Evolutionary conservation across 2,797 vertebrate species (phyloP).

Genomic region (Schizothorax lantsangensis): DNA sequence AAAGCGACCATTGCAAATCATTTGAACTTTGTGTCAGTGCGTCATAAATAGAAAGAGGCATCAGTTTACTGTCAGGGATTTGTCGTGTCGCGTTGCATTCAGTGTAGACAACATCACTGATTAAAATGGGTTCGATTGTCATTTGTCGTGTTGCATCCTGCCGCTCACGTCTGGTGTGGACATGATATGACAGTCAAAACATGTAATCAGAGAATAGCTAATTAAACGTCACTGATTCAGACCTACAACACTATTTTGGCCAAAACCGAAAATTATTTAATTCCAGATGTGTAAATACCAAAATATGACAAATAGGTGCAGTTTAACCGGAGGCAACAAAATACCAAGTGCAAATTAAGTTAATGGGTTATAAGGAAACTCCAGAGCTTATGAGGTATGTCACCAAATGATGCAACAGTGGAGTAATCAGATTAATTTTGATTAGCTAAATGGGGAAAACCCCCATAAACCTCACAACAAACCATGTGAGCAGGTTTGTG

Average conservation of each 20-base stretch:
- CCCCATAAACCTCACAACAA: not conserved
- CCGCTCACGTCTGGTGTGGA: too few relatives aligned
- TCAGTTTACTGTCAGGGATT: too few relatives aligned
- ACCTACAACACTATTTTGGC: not conserved
- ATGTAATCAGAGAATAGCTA: not conserved
- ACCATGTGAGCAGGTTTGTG: not conserved
- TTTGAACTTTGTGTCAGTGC: too few relatives aligned
- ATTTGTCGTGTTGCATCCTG: too few relatives aligned
- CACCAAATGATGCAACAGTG: slow-evolving; percentile 6
- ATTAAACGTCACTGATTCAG: not conserved
- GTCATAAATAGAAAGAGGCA: too few relatives aligned
- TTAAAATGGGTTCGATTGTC: too few relatives aligned
- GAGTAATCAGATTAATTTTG: slow-evolving; percentile 12
- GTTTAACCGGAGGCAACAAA: slow-evolving; percentile 5
- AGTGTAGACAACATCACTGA: too few relatives aligned
- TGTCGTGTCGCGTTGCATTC: too few relatives aligned
- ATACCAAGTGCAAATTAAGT: not conserved
- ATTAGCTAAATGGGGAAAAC: slow-evolving; percentile 19
- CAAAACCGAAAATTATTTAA: not conserved
- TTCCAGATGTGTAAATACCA: not conserved
- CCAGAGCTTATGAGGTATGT: not conserved
- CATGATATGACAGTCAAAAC: too few relatives aligned
- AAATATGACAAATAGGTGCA: not conserved
- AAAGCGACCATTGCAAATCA: too few relatives aligned
- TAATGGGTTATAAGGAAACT: slow-evolving; percentile 48